Evolutionary conservation across 2,113 vertebrate species (phyloP).

Genomic region (Elephantulus edwardii): DNA sequence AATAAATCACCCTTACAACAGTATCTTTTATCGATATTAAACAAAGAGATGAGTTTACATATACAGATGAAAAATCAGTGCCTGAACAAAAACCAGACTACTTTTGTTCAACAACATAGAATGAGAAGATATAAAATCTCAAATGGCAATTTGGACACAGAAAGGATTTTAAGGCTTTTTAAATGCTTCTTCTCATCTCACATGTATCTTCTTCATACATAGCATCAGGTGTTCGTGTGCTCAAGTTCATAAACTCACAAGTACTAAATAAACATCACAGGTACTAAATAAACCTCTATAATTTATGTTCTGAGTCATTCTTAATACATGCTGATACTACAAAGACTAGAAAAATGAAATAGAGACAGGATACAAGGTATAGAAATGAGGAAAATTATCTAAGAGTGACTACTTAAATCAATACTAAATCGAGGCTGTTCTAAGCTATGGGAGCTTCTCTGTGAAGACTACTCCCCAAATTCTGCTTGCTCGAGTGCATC

Average conservation of each 20-base stretch:
- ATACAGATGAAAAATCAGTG: neutral
- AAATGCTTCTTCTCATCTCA: too few species aligned
- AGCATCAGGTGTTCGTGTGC: neutral
- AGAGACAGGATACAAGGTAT: conserved; percentile 40
- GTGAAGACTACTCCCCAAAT: conserved; percentile 81
- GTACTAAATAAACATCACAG: conserved; percentile 69
- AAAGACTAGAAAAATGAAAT: conserved; percentile 65
- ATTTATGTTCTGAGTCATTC: conserved; percentile 71
- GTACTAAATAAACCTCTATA: conserved; percentile 71
- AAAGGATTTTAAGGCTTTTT: neutral
- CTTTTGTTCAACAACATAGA: neutral
- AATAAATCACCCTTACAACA: too few species aligned
- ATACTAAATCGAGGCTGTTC: conserved; percentile 66
- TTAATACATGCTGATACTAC: conserved; percentile 55
- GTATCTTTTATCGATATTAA: too few species aligned
- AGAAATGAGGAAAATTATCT: conserved; percentile 63
- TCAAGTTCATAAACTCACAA: conserved; percentile 61
- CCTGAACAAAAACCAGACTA: neutral
- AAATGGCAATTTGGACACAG: neutral
- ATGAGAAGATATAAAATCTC: neutral
- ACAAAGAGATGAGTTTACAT: neutral
- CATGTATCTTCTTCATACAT: neutral
- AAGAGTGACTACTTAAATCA: conserved; percentile 64
- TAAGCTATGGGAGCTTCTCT: conserved; percentile 1
- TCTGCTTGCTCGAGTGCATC: too few species aligned